A percentile compares a stretch with the other conserved stretches of the same genome.
Evolutionary conservation across 1,140 invertebrate genomes (phyloP).

Genomic region (Heliothis subflexa): DNA sequence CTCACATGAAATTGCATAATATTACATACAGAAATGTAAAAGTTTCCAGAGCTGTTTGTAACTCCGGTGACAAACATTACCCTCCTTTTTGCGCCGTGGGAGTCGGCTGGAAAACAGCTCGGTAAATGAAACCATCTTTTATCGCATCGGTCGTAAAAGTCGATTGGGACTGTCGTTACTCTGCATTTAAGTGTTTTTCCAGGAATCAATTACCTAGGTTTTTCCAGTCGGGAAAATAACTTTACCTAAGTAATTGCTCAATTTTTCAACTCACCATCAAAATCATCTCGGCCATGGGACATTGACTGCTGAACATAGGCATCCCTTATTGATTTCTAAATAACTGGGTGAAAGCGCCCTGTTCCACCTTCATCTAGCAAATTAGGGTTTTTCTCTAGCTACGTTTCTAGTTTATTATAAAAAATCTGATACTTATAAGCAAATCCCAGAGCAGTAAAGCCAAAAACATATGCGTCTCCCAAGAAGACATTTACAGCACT

Average conservation of each 20-base stretch:
- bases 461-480: background rate
- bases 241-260: no score
- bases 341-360: background rate
- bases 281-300: no score
- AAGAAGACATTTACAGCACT: background rate
- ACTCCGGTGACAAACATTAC: background rate
- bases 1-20: background rate
- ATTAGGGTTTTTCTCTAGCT: background rate
- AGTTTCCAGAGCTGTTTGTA: background rate
- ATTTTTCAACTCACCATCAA: no score
- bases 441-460: background rate
- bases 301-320: no score
- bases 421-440: no score
- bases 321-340: no score
- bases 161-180: conserved; percentile 25
- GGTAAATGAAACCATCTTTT: conserved; percentile 18
- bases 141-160: conserved; percentile 1
- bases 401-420: background rate
- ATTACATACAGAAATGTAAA: background rate
- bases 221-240: background rate
- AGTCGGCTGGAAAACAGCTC: conserved; percentile 17
- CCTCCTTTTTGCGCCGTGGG: conserved; percentile 27
- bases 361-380: background rate
- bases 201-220: background rate
- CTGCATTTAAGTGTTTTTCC: background rate